Evolutionary conservation across 2,888 invertebrate species (phyloP).

Genomic region (Vanessa cardui): DNA sequence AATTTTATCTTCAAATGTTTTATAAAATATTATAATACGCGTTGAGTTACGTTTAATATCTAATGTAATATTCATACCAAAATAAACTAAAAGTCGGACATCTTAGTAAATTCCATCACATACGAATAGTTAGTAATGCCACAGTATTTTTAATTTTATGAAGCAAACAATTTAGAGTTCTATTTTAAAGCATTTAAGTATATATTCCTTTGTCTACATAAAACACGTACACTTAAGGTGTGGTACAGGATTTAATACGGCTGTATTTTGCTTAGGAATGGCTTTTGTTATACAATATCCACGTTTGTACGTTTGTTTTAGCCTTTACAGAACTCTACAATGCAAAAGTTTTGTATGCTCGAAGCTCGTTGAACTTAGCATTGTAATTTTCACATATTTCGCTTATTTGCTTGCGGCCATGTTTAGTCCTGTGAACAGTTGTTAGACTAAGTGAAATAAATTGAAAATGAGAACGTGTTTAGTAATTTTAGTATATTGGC

Average conservation of each 20-base stretch:
- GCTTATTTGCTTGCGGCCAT: background rate
- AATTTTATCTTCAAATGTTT: background rate
- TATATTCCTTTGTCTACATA: slow-evolving; percentile 15
- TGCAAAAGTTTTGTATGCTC: slow-evolving; percentile 12
- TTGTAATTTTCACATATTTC: background rate
- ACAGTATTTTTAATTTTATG: slow-evolving; percentile 2
- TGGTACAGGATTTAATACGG: slow-evolving; percentile 21
- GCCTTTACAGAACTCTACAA: slow-evolving; percentile 3
- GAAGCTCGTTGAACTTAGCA: slow-evolving; percentile 1
- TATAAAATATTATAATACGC: background rate
- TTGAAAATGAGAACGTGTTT: too few relatives aligned
- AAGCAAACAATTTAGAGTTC: slow-evolving; percentile 9
- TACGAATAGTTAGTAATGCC: slow-evolving; percentile 16
- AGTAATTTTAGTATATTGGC: too few relatives aligned
- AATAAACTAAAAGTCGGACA: background rate
- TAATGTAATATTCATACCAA: slow-evolving; percentile 5
- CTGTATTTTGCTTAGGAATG: slow-evolving; percentile 26
- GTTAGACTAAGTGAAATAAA: too few relatives aligned
- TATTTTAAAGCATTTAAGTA: slow-evolving; percentile 5
- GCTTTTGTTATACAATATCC: slow-evolving; percentile 11
- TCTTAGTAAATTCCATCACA: slow-evolving; percentile 31
- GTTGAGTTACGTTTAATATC: background rate
- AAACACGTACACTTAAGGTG: slow-evolving; percentile 16
- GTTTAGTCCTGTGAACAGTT: too few relatives aligned
- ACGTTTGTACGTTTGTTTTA: slow-evolving; percentile 16